Percentiles rank a stretch among this genome's conserved stretches.
Evolutionary conservation across 2,113 vertebrate genomes (phyloP).

Genomic region (Strix uralensis): DNA sequence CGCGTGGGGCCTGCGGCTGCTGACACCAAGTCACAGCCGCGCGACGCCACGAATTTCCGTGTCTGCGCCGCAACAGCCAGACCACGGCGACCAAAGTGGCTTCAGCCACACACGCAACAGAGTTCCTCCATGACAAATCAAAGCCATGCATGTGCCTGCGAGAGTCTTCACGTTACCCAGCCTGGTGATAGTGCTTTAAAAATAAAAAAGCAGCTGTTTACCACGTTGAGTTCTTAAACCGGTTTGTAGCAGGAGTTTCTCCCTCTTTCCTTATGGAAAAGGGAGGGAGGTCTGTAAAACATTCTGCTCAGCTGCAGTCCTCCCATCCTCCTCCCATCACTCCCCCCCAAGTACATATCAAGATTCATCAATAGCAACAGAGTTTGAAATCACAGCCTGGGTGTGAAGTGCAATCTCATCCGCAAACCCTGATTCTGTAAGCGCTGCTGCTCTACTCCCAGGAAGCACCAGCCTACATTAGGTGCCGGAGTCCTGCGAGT

Average conservation of each 20-base stretch:
- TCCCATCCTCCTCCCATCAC: background rate
- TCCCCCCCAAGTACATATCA: background rate
- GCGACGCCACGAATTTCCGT: fast-evolving
- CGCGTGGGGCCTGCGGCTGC: background rate
- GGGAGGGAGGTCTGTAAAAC: background rate
- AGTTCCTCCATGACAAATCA: background rate
- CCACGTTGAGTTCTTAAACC: fast-evolving
- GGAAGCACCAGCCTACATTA: background rate
- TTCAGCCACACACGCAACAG: fast-evolving
- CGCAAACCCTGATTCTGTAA: background rate
- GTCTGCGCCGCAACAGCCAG: background rate
- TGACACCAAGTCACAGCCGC: fast-evolving
- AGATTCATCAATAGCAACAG: background rate
- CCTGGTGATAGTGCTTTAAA: background rate
- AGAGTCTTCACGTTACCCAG: background rate
- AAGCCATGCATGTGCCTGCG: background rate
- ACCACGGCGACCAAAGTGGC: background rate
- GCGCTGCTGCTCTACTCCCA: background rate
- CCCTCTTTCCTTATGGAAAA: fast-evolving
- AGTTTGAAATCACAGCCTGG: constrained; percentile 31
- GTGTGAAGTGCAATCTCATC: background rate
- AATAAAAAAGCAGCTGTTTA: background rate
- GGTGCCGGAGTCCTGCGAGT: background rate
- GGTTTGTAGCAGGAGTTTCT: background rate
- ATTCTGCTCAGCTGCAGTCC: background rate